Percentiles rank a stretch among this genome's conserved stretches.
phyloP scores from a whole-genome alignment of 2,888 invertebrate species.

The Pristionchus arcanus region DNA sequence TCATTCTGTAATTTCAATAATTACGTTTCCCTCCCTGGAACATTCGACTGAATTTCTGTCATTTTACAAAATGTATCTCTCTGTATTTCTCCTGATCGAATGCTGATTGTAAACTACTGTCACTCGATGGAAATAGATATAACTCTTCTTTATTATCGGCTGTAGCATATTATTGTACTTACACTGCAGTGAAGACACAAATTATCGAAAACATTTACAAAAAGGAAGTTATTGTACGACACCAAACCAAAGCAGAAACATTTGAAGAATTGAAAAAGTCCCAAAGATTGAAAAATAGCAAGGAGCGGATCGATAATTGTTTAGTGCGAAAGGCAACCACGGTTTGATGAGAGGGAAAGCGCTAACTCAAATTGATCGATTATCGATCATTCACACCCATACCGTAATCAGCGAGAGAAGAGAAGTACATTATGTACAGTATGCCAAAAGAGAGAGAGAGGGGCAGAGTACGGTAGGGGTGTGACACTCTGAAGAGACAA shows the following conservation, averaged over 20 bases:
- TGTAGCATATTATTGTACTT: conserved; percentile 10
- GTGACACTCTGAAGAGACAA: conserved; percentile 9
- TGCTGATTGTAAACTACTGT: neutral
- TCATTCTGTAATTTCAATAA: too few species aligned
- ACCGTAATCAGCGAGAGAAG: conserved; percentile 21
- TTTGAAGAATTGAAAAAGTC: conserved; percentile 18
- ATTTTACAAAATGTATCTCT: neutral
- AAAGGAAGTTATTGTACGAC: conserved; percentile 23
- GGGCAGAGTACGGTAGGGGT: conserved; percentile 19
- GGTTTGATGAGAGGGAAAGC: conserved; percentile 34
- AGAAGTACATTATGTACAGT: conserved; percentile 21
- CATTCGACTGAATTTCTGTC: neutral
- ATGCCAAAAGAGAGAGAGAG: neutral
- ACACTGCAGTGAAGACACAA: conserved; percentile 37
- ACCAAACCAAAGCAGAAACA: conserved; percentile 35
- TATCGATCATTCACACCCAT: conserved; percentile 18
- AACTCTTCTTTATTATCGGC: neutral
- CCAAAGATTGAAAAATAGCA: conserved; percentile 26
- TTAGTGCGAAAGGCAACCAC: conserved; percentile 41
- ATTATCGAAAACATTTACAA: conserved; percentile 17
- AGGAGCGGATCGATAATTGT: conserved; percentile 32
- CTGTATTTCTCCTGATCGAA: neutral
- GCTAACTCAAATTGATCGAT: conserved; percentile 34
- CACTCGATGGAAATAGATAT: neutral
- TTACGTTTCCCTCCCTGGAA: too few species aligned